Base-by-base conservation (phyloP, 2,888 invertebrate genomes). In the Tetragonisca angustula region DNA sequence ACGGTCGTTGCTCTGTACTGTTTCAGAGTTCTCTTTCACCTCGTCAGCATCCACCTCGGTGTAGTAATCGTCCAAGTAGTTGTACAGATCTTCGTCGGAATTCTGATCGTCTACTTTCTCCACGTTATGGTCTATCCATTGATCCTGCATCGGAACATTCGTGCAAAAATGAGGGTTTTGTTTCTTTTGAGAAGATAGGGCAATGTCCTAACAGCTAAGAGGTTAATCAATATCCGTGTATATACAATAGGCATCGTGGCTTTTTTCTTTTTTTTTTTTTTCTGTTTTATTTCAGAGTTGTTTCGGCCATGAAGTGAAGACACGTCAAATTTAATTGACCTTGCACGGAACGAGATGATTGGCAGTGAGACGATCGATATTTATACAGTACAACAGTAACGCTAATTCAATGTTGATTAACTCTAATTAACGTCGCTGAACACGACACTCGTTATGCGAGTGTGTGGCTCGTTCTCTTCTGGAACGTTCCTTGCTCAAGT, bases 11-110 rank as follows among this genome's bases (percentile, higher is more conserved):
- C 76, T 73, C 61, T 84, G 83, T 43, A 70, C 9, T 36, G 9
- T 81, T 54, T 85, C 87, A 5, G 79, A 81, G 52, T 85, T 88
- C 56, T 87, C 78, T 43, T 81, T 76, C 24, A 50, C 54, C 68
- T 85, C 82, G 21, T 81, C 86, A 17, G 69, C n/a, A 27, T 84
- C 84, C 49, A 73, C 70, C n/a, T 89, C 85, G 27, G 70, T 64
- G 43, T 89, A 78, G 52, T 89, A 86, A 75, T 89, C 84, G 36
- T 80, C 76, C 71, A 84, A 73, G 15, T 79, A 81, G 64, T 89
- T 86, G 36, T 88, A 73, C 19, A 78, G 17, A 43, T 85, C 76
- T 36, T 85, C 83, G 19, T 77, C 77, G 3, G 76, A 24, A 61
- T 74, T 43, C 54, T 52, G 70, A 24, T 56, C 74, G 54, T 75